Conservation (phyloP, 1,140 invertebrate species). For the Calliphora vicina region DNA sequence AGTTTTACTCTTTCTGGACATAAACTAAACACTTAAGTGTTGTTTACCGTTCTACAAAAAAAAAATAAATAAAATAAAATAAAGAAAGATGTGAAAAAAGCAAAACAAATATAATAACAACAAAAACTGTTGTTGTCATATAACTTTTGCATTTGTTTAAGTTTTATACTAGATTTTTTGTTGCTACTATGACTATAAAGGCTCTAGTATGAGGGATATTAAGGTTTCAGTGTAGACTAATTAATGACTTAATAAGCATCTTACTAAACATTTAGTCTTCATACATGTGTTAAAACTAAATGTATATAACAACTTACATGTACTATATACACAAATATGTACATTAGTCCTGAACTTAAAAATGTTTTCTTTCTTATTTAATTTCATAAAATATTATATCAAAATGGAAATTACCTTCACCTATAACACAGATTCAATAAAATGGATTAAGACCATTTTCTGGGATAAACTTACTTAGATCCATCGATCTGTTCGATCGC, state of each 20-base stretch:
- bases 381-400: too few relatives aligned
- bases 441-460: too few relatives aligned
- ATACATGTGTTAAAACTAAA: background rate
- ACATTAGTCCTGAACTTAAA: too few relatives aligned
- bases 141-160: background rate
- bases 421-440: too few relatives aligned
- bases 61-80: background rate
- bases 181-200: background rate
- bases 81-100: too few relatives aligned
- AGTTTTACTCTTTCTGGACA: background rate
- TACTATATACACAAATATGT: too few relatives aligned
- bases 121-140: background rate
- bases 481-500: too few relatives aligned
- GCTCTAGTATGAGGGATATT: background rate
- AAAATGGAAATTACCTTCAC: too few relatives aligned
- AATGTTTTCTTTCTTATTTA: too few relatives aligned
- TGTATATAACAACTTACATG: too few relatives aligned
- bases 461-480: too few relatives aligned
- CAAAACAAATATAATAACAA: background rate
- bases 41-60: background rate
- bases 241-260: conserved; percentile 32
- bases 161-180: background rate
- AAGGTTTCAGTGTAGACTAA: conserved; percentile 23
- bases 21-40: background rate
- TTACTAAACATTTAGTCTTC: background rate